phyloP scores from a whole-genome alignment of 2,888 invertebrate species.

The Zelleria hepariella region DNA sequence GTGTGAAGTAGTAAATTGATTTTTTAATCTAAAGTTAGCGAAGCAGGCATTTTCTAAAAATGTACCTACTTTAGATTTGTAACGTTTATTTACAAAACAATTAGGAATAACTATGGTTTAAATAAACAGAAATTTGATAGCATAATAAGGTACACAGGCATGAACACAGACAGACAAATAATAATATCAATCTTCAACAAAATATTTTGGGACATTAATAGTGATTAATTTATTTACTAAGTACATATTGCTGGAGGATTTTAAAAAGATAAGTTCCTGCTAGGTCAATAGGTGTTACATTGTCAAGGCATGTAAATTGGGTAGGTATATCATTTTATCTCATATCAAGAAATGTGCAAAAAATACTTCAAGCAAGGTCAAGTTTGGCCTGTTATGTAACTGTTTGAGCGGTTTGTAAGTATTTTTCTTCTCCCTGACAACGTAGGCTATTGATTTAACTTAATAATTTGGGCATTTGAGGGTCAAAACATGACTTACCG shows the following conservation, averaged over 20 bases:
- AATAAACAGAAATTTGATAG: no score
- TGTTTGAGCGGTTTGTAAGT: not conserved
- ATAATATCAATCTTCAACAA: no score
- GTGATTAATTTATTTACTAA: no score
- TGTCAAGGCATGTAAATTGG: not conserved
- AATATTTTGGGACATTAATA: no score
- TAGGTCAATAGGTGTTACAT: not conserved
- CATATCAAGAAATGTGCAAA: not conserved
- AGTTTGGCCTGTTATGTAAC: not conserved
- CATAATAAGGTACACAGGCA: no score
- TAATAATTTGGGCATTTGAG: not conserved
- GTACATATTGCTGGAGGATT: no score
- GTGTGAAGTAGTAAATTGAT: not conserved
- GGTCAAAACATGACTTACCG: constrained; percentile 37
- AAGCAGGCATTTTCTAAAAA: no score
- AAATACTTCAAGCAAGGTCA: constrained; percentile 12
- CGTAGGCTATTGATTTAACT: not conserved
- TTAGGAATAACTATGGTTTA: no score
- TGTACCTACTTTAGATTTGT: no score
- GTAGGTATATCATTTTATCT: not conserved
- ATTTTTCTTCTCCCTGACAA: not conserved
- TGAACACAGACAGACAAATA: no score
- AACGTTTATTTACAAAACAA: no score
- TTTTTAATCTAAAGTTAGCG: not conserved
- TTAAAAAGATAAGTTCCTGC: no score